A percentile compares a stretch with the other conserved stretches of the same genome.
Evolutionary conservation across 37 sponge, comb jelly and placozoan species (phyloP).

Genomic region (Haliclona indistincta): DNA sequence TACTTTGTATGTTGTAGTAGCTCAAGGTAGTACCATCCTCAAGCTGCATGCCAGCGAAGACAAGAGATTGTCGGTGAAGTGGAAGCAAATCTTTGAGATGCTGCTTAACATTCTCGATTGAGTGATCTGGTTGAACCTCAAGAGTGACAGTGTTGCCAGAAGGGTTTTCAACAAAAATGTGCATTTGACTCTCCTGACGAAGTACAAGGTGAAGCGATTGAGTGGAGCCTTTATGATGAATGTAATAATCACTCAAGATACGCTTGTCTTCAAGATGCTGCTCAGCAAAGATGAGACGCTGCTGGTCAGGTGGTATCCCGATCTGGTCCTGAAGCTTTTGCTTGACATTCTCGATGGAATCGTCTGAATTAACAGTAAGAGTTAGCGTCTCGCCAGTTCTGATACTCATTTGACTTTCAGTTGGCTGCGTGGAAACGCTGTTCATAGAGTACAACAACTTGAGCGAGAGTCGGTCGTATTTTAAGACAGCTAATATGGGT

Average conservation of each 20-base stretch:
- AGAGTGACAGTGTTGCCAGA: constrained; percentile 93
- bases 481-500: no score
- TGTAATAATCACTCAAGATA: constrained; percentile 80
- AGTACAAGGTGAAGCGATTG: constrained; percentile 88
- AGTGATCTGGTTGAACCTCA: constrained; percentile 91
- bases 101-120: constrained; percentile 89
- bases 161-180: background rate
- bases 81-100: no score
- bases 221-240: constrained; percentile 86
- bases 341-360: constrained; percentile 82
- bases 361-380: constrained; percentile 89
- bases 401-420: no score
- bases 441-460: no score
- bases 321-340: constrained; percentile 72
- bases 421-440: no score
- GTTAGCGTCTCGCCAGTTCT: constrained; percentile 93
- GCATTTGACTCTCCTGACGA: constrained; percentile 14
- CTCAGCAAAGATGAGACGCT: constrained; percentile 86
- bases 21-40: no score
- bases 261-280: constrained; percentile 84
- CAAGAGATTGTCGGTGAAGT: no score
- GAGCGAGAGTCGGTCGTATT: no score
- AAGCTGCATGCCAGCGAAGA: no score
- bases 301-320: constrained; percentile 80
- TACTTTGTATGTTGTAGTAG: no score